Base-by-base conservation (phyloP, 2,797 vertebrate genomes). In the Pseudocheirus occidentalis region DNA sequence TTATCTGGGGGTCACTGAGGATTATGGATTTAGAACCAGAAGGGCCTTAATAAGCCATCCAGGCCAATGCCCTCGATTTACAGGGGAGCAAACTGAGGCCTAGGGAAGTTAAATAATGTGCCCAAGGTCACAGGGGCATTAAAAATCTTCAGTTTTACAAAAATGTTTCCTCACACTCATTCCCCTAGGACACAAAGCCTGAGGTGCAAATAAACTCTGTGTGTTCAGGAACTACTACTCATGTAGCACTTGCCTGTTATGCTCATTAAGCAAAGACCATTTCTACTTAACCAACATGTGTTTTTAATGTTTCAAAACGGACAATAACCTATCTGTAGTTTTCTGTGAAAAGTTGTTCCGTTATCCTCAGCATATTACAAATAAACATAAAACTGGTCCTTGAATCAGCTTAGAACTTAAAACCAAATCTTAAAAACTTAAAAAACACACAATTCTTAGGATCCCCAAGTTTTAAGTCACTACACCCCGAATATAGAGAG, bases 381-480 rank as follows among this genome's bases (percentile, higher is more conserved):
- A 46, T 50, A 96, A 3, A 90, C 21, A 73, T 1, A 54, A 28
- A 18, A 12, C 4, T 62, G 95, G 95, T 46, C 31, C 46, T 91
- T 95, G 95, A 93, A 91, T 91, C 54, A 81, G 16, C 57, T 93
- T 56, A 24, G 81, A 46, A 16, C 57, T 94, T 92, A 91, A 97
- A 97, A 24, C 2, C 62, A 94, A 95, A 93, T 62, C 28, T n/a
- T n/a, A n/a, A n/a, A n/a, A n/a, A n/a, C n/a, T n/a, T n/a, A n/a
- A n/a, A n/a, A 93, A 52, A 57, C 66, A 94, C 50, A 1, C 50
- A 62, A 57, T 55, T 87, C 50, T 93, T 90, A 94, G 92, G 4
- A 16, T 50, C 58, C 87, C 92, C 89, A 29, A 12, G 12, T 91
- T 81, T 3, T 87, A 62, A 93, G 91, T 93, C 16, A 66, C 21